Percentiles rank a stretch among this genome's conserved stretches.
phyloP scores from a whole-genome alignment of 2,113 vertebrate genomes.

The Coryphaenoides rupestris region DNA sequence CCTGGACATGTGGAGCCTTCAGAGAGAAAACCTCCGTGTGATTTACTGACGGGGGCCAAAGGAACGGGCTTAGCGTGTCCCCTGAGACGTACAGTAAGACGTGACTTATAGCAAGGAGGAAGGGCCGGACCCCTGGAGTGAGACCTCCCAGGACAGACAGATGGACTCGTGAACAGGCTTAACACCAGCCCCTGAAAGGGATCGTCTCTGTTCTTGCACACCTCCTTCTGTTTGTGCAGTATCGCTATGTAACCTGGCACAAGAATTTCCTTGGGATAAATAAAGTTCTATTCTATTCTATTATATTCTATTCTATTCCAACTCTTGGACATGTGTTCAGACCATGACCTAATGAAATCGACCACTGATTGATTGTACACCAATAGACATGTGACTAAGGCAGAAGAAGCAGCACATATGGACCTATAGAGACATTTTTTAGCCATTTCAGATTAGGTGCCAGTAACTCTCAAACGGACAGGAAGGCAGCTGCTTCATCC shows the following conservation, averaged over 20 bases:
- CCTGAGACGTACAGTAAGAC: constrained; percentile 45
- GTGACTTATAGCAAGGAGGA: constrained; percentile 29
- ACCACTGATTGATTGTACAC: background rate
- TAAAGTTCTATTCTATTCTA: too few relatives aligned
- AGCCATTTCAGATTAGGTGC: too few relatives aligned
- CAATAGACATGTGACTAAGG: background rate
- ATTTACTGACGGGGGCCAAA: constrained; percentile 43
- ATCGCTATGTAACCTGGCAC: too few relatives aligned
- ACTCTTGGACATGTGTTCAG: background rate
- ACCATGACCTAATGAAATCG: background rate
- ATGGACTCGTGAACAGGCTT: constrained; percentile 34
- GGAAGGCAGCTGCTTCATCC: too few relatives aligned
- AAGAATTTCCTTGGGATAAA: too few relatives aligned
- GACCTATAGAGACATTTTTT: too few relatives aligned
- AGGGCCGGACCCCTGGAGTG: constrained; percentile 50
- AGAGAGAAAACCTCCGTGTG: constrained; percentile 38
- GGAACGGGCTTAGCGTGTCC: constrained; percentile 17
- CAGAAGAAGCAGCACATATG: background rate
- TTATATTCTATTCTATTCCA: too few relatives aligned
- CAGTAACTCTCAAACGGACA: too few relatives aligned
- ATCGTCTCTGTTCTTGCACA: too few relatives aligned
- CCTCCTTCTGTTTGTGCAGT: too few relatives aligned
- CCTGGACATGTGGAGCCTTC: constrained; percentile 41
- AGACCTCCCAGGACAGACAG: constrained; percentile 51
- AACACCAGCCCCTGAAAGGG: constrained; percentile 8